Base-by-base conservation (phyloP, 1,140 invertebrate species). In the Pogonomyrmex barbatus region DNA sequence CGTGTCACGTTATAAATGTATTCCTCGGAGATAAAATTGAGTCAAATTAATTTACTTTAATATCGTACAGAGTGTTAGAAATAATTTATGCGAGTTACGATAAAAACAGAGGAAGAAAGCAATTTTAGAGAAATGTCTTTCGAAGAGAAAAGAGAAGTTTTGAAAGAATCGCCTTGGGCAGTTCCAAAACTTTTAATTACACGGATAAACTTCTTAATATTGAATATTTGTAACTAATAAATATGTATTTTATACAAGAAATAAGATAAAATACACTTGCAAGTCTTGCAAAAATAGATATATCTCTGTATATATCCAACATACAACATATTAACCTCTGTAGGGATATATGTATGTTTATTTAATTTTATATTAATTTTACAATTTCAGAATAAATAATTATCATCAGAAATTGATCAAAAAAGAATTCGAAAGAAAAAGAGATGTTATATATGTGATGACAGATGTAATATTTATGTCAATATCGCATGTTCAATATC, bases 1-100 rank as follows among this genome's bases (percentile, higher is more conserved):
- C 45, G 58, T 42, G 24, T 30, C 4, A 33, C n/a, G 33, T 50
- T 12, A 79, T 36, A 79, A 79, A 79, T 50, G 45, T 67, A 39
- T 50, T 65, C 33, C 62, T 68, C n/a, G 3, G 36, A 47, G 68
- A 79, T 78, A 52, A 78, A 45, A 76, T 60, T 60, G 54, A 52
- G 54, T 12, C 17, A 36, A 42, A 45, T 62, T 45, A 77, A 62
- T 63, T 17, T 63, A 30, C 30, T 24, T 47, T 36, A 5, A 14
- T 45, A 47, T 62, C 24, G n/a, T 9, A 10, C 0, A 60, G 8
- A 77, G n/a, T 24, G 67, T 4, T 14, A 33, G 14, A 33, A 12
- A 52, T 8, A 39, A 77, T 75, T 39, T 24, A 36, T 39, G n/a
- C 24, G 50, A 36, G 30, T 14, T 24, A 4, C 5, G 52, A 56